Evolutionary conservation across 2,113 vertebrate species (phyloP), one percentile per base, ranked within the genome.

Genomic region (Chloropsis hardwickii): DNA sequence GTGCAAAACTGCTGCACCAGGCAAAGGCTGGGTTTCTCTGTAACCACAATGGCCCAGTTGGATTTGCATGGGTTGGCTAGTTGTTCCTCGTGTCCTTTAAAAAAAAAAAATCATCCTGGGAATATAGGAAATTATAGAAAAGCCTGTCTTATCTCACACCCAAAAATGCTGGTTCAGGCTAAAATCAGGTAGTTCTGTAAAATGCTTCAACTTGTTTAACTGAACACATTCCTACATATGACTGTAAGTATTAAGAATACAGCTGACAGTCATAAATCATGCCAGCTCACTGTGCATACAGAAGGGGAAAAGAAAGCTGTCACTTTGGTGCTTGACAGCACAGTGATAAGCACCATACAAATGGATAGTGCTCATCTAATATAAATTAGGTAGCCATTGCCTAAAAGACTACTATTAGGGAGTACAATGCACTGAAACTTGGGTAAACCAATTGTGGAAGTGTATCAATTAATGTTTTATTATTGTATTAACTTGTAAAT

Each of bases 11-110:
- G 12, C 50, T 5, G 39, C 40, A 50, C 12, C n/a, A 25, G 28
- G 23, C 50, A 45, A 65, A 60, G 25, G 35, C 31, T 37, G 69
- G 23, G 29, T 51, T 93, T 79, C n/a, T 27, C n/a, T 8, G 20
- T 6, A 61, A 67, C 4, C 42, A 27, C 35, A 61, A 19, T 4
- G 6, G n/a, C 14, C 14, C 39, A 39, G 20, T 2, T 1, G 1
- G 22, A 66, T 73, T 69, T 61, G 31, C 12, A 35, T 20, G 0
- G 2, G 8, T 53, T 65, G 25, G 31, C 39, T 67, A 51, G 27
- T 14, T 39, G 39, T 23, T 69, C 74, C 28, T 50, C 0, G 0
- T 31, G 23, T 0, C 1, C 47, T 60, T 58, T 69, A 17, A 10
- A 1, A 19, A 42, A 67, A 53, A 77, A 65, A n/a, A 79, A 57